These are phyloP conservation scores for Sigmodon hispidus DNA, from an alignment of 2,113 vertebrate genomes.

Conservation along the genomic window DNA sequence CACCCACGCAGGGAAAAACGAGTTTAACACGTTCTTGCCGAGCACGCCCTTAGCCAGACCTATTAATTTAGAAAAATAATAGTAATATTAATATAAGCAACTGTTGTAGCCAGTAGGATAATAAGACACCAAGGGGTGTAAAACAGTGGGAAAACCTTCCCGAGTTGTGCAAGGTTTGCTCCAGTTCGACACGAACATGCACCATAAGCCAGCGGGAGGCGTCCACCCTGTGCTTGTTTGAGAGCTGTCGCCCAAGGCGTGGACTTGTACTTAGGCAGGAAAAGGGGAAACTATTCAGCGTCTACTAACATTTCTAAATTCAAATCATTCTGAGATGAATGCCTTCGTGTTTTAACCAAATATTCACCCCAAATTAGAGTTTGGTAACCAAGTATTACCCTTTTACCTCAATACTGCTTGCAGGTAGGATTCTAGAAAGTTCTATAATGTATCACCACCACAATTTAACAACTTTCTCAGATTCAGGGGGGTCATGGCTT, in stretches of 20 bases:
- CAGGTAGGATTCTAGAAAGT: not conserved
- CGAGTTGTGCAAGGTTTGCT: conserved; percentile 15
- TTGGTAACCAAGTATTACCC: not conserved
- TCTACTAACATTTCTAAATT: not conserved
- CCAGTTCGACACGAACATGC: not conserved
- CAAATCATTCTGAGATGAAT: conserved; percentile 29
- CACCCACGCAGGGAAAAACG: conserved; percentile 49
- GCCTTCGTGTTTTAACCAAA: conserved; percentile 22
- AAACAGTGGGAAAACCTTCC: conserved; percentile 25
- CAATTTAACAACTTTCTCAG: not conserved
- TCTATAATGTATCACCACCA: not conserved
- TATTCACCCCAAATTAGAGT: not conserved
- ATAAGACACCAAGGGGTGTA: not conserved
- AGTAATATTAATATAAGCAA: conserved; percentile 57
- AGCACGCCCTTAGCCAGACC: conserved; percentile 57
- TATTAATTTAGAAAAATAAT: conserved; percentile 72
- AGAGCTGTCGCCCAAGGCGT: not conserved
- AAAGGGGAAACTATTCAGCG: not conserved
- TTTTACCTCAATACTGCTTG: not conserved
- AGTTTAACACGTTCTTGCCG: conserved; percentile 58
- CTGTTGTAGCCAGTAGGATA: not conserved
- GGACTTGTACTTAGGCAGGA: not conserved
- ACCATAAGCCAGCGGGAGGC: not conserved
- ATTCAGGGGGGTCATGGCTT: not conserved
- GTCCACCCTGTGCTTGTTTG: not conserved